phyloP scores from a whole-genome alignment of 2,797 vertebrate species.

The Melanogrammus aeglefinus region DNA sequence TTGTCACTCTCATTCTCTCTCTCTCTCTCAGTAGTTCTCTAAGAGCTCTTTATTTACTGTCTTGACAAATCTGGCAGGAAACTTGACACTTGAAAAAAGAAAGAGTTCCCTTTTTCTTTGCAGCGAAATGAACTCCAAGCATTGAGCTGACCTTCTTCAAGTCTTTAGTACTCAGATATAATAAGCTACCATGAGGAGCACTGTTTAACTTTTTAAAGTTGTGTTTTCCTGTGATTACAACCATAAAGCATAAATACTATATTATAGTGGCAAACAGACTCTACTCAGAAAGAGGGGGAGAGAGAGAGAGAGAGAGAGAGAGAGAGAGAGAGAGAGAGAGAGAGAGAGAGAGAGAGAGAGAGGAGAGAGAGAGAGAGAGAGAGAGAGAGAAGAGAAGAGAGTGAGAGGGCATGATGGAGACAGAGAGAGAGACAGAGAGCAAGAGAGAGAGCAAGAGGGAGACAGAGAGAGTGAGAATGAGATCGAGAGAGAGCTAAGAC shows the following conservation, averaged over 20 bases:
- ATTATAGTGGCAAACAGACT: too few species aligned
- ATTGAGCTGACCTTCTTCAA: neutral
- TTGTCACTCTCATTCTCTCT: slow-evolving; percentile 38
- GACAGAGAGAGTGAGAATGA: too few species aligned
- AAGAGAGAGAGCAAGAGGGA: too few species aligned
- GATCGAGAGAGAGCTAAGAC: neutral
- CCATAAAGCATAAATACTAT: neutral
- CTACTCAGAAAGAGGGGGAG: too few species aligned
- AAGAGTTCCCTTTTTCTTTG: slow-evolving; percentile 15
- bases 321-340: too few species aligned
- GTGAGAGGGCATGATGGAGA: too few species aligned
- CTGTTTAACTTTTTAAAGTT: neutral
- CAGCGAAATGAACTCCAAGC: slow-evolving; percentile 4
- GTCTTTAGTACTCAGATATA: slow-evolving; percentile 10
- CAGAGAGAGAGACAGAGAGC: too few species aligned
- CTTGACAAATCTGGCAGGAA: slow-evolving; percentile 28
- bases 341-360: too few species aligned
- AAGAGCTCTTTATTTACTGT: slow-evolving; percentile 62
- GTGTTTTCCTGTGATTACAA: neutral
- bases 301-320: too few species aligned
- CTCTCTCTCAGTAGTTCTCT: slow-evolving; percentile 37
- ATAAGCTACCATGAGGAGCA: slow-evolving; percentile 12
- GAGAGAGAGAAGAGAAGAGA: too few species aligned
- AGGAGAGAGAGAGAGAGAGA: too few species aligned
- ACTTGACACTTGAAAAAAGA: slow-evolving; percentile 35